phyloP scores from a whole-genome alignment of 2,113 vertebrate genomes.

The Nibea coibor region DNA sequence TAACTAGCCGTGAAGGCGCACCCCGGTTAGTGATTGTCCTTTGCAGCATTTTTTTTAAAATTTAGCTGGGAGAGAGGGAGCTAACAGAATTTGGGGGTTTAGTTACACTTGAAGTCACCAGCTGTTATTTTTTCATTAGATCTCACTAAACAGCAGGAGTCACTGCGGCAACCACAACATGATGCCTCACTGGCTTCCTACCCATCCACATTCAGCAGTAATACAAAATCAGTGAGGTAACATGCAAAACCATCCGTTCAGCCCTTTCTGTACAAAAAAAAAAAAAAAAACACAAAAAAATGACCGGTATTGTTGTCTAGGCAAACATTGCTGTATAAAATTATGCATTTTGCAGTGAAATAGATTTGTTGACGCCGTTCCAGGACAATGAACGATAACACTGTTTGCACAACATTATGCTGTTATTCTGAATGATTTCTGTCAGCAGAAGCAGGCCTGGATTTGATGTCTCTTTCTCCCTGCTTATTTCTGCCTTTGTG shows the following conservation, averaged over 20 bases:
- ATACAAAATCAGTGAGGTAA: slow-evolving; percentile 7
- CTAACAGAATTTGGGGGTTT: too few species aligned
- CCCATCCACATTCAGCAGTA: slow-evolving; percentile 31
- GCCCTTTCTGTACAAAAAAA: slow-evolving; percentile 15
- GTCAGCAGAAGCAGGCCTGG: slow-evolving; percentile 51
- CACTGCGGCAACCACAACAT: neutral
- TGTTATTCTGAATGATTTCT: slow-evolving; percentile 55
- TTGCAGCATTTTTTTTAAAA: too few species aligned
- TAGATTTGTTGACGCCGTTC: slow-evolving; percentile 53
- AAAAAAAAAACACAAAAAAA: slow-evolving; percentile 2
- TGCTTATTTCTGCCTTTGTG: slow-evolving; percentile 64
- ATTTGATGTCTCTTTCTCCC: slow-evolving; percentile 45
- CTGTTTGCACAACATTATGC: slow-evolving; percentile 60
- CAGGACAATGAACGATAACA: slow-evolving; percentile 65
- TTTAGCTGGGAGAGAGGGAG: too few species aligned
- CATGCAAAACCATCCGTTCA: slow-evolving; percentile 45
- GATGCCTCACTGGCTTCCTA: slow-evolving; percentile 5
- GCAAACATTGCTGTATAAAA: slow-evolving; percentile 28
- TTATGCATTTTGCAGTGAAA: slow-evolving; percentile 42
- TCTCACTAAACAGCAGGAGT: neutral
- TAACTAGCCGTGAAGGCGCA: too few species aligned
- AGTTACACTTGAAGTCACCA: neutral
- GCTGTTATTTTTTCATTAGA: neutral
- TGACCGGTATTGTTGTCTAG: slow-evolving; percentile 35
- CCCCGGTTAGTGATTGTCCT: too few species aligned